A percentile compares a stretch with the other conserved stretches of the same genome.
Conservation (phyloP, 2,113 vertebrate genomes). For the Grammomys surdaster region DNA sequence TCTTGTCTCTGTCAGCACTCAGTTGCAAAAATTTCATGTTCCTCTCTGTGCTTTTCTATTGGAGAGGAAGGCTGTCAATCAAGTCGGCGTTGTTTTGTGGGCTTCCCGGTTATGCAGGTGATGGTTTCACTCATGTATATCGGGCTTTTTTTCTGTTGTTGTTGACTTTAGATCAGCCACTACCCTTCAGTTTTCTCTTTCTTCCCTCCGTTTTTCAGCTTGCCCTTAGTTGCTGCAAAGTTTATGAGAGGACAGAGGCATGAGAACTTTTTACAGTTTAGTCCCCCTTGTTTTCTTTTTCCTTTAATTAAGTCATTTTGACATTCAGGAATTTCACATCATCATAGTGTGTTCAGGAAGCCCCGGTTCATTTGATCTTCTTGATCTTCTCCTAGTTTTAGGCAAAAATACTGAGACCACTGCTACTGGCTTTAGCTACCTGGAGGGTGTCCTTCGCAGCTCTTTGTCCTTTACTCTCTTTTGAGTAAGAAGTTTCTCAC, state of each 20-base stretch:
- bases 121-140: neutral
- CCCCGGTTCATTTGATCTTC: neutral
- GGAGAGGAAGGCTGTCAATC: neutral
- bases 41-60: neutral
- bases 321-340: neutral
- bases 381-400: neutral
- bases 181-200: neutral
- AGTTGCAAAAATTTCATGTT: neutral
- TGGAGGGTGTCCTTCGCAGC: neutral
- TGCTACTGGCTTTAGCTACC: neutral
- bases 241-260: neutral
- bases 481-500: neutral
- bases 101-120: neutral
- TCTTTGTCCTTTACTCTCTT: neutral
- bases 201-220: neutral
- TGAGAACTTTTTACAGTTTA: neutral
- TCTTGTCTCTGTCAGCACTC: neutral
- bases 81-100: neutral
- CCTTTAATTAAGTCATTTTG: neutral
- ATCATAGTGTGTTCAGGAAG: neutral
- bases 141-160: neutral
- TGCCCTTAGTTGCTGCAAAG: neutral
- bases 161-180: neutral
- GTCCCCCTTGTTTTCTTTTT: neutral
- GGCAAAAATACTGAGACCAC: neutral